A percentile compares a stretch with the other conserved stretches of the same genome.
phyloP scores from a whole-genome alignment of 2,888 invertebrate genomes.

The Furcula furcula region DNA sequence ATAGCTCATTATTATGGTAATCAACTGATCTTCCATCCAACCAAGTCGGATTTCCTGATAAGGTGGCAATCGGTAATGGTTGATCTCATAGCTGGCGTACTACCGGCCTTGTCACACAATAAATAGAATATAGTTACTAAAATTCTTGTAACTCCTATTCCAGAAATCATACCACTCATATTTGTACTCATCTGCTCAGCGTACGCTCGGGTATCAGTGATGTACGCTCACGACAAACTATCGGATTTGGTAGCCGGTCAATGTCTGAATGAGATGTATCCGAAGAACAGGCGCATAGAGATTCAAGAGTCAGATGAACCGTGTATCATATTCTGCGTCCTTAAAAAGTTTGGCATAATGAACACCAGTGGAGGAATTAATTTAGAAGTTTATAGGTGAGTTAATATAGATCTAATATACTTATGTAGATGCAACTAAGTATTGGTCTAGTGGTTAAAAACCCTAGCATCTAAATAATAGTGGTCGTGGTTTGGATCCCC shows the following conservation, averaged over 20 bases:
- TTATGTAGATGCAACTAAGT: no score
- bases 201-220: constrained; percentile 60
- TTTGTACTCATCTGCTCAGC: constrained; percentile 31
- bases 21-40: neutral
- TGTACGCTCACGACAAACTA: constrained; percentile 68
- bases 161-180: constrained; percentile 29
- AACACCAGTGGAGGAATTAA: constrained; percentile 56
- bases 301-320: constrained; percentile 68
- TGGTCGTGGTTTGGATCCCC: no score
- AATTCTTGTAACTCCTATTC: constrained; percentile 5
- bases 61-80: no score
- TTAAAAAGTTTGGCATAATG: constrained; percentile 71
- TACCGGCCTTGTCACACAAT: no score
- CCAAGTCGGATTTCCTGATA: neutral
- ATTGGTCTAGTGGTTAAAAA: no score
- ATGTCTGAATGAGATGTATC: constrained; percentile 68
- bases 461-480: no score
- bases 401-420: no score
- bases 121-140: no score
- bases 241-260: constrained; percentile 61
- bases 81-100: no score
- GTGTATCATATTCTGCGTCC: constrained; percentile 70
- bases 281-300: constrained; percentile 50
- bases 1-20: no score
- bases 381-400: constrained; percentile 63